phyloP scores from a whole-genome alignment of 2,113 vertebrate genomes.

The Dasypus novemcinctus region DNA sequence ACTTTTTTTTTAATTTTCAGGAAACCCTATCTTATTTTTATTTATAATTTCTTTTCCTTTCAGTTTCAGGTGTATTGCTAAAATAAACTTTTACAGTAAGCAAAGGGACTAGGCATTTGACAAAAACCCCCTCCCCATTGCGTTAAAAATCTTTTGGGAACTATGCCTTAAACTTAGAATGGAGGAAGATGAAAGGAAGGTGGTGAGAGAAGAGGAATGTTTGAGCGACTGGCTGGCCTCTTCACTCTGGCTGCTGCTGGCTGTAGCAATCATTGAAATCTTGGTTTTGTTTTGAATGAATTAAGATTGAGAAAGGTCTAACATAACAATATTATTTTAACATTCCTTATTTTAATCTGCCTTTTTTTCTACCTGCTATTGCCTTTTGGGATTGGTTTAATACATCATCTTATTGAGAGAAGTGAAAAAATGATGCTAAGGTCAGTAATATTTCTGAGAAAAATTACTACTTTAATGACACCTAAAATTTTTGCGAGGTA shows the following conservation, averaged over 20 bases:
- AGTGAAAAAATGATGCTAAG: not conserved
- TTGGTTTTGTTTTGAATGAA: constrained; percentile 39
- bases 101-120: constrained; percentile 42
- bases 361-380: not conserved
- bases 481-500: not conserved
- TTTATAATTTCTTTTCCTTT: constrained; percentile 48
- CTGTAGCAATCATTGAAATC: not conserved
- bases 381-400: not conserved
- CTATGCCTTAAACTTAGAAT: not conserved
- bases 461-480: not conserved
- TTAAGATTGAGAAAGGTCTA: not conserved
- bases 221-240: not conserved
- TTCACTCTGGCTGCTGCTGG: not conserved
- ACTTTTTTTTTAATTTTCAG: not conserved
- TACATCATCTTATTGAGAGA: constrained; percentile 32
- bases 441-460: not conserved
- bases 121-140: not conserved
- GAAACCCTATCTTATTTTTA: not conserved
- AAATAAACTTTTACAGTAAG: constrained; percentile 25
- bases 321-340: not conserved
- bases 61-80: not conserved
- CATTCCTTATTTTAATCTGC: not conserved
- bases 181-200: not conserved
- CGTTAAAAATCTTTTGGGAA: not conserved
- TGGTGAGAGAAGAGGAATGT: not conserved